phyloP scores from a whole-genome alignment of 2,797 vertebrate genomes.

The Gymnoscopelus microlampas region DNA sequence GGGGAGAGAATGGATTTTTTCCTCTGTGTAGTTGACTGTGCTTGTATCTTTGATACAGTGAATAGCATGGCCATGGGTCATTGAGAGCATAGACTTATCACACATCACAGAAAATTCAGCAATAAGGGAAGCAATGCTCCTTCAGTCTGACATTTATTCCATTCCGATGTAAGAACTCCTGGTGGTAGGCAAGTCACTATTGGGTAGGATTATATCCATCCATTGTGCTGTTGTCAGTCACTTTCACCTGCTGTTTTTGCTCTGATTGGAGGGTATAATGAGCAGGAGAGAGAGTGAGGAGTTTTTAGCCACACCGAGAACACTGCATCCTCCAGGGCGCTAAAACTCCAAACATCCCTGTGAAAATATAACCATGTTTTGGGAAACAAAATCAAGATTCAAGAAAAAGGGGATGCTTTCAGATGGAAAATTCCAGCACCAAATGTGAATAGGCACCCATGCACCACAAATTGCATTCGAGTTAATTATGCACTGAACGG shows the following conservation, averaged over 20 bases:
- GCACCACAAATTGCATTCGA: constrained; percentile 27
- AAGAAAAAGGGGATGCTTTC: constrained; percentile 45
- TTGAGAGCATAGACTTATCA: constrained; percentile 60
- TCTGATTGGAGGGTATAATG: constrained; percentile 53
- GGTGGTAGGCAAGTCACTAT: constrained; percentile 57
- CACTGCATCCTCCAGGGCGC: constrained; percentile 15
- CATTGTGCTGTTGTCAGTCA: constrained; percentile 54
- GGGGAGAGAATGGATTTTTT: constrained; percentile 28
- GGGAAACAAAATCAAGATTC: constrained; percentile 48
- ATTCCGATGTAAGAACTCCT: constrained; percentile 63
- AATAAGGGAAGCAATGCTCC: constrained; percentile 44
- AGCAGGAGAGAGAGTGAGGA: constrained; percentile 25
- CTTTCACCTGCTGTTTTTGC: constrained; percentile 38
- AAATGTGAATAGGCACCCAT: constrained; percentile 42
- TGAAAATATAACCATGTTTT: constrained; percentile 38
- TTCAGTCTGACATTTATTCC: constrained; percentile 63
- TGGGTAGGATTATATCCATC: constrained; percentile 43
- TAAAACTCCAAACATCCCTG: constrained; percentile 44
- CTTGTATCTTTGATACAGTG: constrained; percentile 58
- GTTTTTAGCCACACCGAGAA: constrained; percentile 38
- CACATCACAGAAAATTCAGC: constrained; percentile 64
- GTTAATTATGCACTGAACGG: constrained; percentile 45
- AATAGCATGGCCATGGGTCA: constrained; percentile 74
- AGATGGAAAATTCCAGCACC: constrained; percentile 41
- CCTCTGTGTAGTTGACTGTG: constrained; percentile 49